Evolutionary conservation across 1,140 invertebrate genomes (phyloP).

Genomic region (Amphibalanus amphitrite): DNA sequence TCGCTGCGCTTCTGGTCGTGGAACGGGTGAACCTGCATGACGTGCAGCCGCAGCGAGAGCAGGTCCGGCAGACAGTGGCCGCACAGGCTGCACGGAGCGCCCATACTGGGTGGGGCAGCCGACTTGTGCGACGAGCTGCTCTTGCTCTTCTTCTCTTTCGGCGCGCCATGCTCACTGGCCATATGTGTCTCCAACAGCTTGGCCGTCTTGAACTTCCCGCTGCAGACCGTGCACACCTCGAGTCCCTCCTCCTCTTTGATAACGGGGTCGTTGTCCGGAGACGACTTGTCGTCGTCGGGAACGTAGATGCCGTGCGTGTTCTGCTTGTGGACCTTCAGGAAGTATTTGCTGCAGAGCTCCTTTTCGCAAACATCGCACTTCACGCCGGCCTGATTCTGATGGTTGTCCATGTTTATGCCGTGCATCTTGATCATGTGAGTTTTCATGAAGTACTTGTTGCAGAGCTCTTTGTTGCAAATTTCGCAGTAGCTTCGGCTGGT

Average conservation of each 20-base stretch:
- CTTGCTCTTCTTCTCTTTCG: constrained; percentile 18
- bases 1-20: constrained; percentile 6
- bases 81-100: constrained; percentile 30
- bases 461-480: constrained; percentile 97
- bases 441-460: constrained; percentile 99
- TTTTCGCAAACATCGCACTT: constrained; percentile 95
- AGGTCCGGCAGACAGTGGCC: constrained; percentile 30
- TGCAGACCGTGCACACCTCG: constrained; percentile 70
- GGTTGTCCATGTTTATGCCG: constrained; percentile 81
- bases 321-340: constrained; percentile 87
- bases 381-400: constrained; percentile 68
- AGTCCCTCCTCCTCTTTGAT: constrained; percentile 29
- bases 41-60: constrained; percentile 34
- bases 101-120: constrained; percentile 10
- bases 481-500: constrained; percentile 73
- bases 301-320: constrained; percentile 90
- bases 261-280: constrained; percentile 20
- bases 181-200: constrained; percentile 82
- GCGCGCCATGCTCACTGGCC: constrained; percentile 61
- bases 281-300: constrained; percentile 28
- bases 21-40: constrained; percentile 32
- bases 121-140: constrained; percentile 14
- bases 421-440: constrained; percentile 99
- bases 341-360: constrained; percentile 93
- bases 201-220: constrained; percentile 64